These are phyloP conservation scores for Drosophila colorata DNA, from an alignment of 2,888 invertebrate genomes.

Conservation along the genomic window DNA sequence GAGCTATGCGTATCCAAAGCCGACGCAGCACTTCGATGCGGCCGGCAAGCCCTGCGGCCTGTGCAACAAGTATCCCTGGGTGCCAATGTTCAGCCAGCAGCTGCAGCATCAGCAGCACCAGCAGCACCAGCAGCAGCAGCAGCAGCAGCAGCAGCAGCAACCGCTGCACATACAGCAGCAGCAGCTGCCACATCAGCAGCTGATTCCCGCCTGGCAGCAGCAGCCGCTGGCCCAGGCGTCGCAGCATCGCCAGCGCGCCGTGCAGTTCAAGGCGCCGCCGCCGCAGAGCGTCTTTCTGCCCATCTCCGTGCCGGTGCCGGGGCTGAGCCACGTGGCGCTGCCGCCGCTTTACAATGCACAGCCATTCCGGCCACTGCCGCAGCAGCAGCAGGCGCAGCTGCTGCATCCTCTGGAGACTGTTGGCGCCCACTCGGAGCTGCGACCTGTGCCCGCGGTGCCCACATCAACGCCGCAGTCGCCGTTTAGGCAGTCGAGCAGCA, in stretches of 20 bases:
- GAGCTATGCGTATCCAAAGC: constrained; percentile 75
- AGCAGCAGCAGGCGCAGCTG: constrained; percentile 16
- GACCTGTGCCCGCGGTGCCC: constrained; percentile 57
- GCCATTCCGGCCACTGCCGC: constrained; percentile 85
- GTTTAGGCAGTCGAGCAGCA: constrained; percentile 45
- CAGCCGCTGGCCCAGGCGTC: constrained; percentile 51
- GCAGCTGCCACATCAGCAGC: constrained; percentile 20
- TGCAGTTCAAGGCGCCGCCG: constrained; percentile 43
- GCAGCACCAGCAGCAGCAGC: constrained; percentile 27
- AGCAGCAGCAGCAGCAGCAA: constrained; percentile 40
- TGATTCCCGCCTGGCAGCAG: constrained; percentile 29
- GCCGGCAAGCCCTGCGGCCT: constrained; percentile 88
- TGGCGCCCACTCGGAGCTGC: constrained; percentile 81
- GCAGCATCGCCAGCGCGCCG: constrained; percentile 64
- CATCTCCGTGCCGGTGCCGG: constrained; percentile 88
- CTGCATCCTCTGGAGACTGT: constrained; percentile 63
- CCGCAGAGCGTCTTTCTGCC: constrained; percentile 82
- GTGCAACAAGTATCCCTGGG: constrained; percentile 93
- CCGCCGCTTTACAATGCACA: constrained; percentile 88
- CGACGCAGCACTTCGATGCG: constrained; percentile 63
- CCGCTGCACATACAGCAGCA: constrained; percentile 52
- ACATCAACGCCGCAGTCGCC: constrained; percentile 32
- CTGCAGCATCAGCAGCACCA: constrained; percentile 43
- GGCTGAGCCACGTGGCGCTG: constrained; percentile 87
- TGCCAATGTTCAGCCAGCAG: constrained; percentile 87